Percentiles rank a stretch among this genome's conserved stretches.
These are phyloP conservation scores for Carassius carassius DNA, from an alignment of 2,113 vertebrate species.

Conservation along the genomic window DNA sequence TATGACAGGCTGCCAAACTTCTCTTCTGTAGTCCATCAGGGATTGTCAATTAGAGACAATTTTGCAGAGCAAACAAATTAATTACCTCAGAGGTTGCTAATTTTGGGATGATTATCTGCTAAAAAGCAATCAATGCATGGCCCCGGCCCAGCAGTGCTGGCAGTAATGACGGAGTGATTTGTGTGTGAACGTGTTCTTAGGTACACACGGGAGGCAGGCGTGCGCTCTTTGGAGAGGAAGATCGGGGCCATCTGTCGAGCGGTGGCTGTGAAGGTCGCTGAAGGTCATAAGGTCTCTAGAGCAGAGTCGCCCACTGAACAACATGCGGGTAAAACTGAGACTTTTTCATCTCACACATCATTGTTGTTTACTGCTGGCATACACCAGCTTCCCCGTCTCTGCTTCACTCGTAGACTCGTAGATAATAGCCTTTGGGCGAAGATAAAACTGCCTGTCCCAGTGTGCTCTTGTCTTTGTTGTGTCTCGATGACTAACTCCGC, in stretches of 20 bases:
- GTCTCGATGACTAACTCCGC: neutral
- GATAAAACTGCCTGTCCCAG: neutral
- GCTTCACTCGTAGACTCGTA: neutral
- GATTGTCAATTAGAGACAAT: neutral
- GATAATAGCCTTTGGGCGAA: neutral
- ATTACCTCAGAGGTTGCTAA: slow-evolving; percentile 16
- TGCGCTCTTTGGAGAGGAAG: slow-evolving; percentile 93
- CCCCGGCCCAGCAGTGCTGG: neutral
- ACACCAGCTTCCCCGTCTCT: neutral
- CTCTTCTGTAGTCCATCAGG: neutral
- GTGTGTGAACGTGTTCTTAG: slow-evolving; percentile 64
- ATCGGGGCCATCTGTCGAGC: slow-evolving; percentile 92
- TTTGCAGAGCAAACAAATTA: neutral
- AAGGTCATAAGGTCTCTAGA: slow-evolving; percentile 81
- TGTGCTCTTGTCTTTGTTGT: neutral
- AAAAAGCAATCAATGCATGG: slow-evolving; percentile 11
- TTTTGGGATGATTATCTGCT: slow-evolving; percentile 28
- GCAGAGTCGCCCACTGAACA: slow-evolving; percentile 36
- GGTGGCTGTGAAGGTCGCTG: slow-evolving; percentile 93
- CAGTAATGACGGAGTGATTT: slow-evolving; percentile 9
- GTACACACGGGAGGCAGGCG: slow-evolving; percentile 93
- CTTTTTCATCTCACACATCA: neutral
- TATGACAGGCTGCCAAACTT: slow-evolving; percentile 1
- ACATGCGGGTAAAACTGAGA: slow-evolving; percentile 58
- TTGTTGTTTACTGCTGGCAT: slow-evolving; percentile 10